Evolutionary conservation across 2,113 vertebrate genomes (phyloP).

Genomic region (Opisthocomus hoazin): DNA sequence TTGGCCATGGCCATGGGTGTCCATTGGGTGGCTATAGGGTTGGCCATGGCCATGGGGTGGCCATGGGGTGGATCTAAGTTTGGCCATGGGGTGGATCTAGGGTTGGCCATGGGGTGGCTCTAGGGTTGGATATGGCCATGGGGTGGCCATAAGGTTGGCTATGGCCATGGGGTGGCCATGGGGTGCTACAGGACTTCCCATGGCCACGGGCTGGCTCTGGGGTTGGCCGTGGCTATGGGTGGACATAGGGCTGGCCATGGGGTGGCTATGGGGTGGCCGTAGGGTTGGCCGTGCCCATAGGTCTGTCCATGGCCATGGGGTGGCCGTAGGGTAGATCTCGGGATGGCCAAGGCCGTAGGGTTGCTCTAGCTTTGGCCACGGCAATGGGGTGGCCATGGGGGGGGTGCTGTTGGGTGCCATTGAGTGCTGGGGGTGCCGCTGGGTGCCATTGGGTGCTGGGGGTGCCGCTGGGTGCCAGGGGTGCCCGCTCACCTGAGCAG

Average conservation of each 20-base stretch:
- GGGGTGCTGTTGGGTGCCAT: no score
- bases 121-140: not conserved
- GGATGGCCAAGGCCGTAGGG: no score
- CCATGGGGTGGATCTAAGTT: no score
- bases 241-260: not conserved
- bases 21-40: not conserved
- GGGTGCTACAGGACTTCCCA: not conserved
- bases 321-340: not conserved
- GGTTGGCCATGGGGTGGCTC: not conserved
- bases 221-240: not conserved
- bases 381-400: not conserved
- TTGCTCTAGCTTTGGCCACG: not conserved
- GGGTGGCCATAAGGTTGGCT: no score
- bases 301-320: not conserved
- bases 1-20: not conserved
- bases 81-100: not conserved
- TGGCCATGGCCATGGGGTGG: not conserved
- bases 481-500: conserved; percentile 79
- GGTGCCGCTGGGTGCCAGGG: no score
- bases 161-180: no score
- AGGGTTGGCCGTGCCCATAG: not conserved
- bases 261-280: no score
- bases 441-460: no score
- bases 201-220: no score
- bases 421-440: not conserved